phyloP scores from a whole-genome alignment of 1,140 invertebrate species.

The Leptinotarsa texana region DNA sequence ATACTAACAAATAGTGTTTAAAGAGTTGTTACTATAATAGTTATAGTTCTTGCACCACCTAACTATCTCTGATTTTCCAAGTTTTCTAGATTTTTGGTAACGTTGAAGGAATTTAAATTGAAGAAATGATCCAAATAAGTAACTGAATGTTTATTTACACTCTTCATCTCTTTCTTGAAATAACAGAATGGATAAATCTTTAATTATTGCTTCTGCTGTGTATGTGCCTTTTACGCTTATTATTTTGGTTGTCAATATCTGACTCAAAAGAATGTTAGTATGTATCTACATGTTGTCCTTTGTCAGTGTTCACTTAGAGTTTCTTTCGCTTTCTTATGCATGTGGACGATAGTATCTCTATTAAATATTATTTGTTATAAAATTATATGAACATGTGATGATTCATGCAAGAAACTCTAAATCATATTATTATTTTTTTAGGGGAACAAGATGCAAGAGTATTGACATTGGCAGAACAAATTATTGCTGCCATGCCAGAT shows the following conservation, averaged over 20 bases:
- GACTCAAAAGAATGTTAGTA: neutral
- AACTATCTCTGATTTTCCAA: conserved; percentile 4
- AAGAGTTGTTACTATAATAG: neutral
- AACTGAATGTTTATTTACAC: neutral
- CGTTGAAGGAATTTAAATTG: conserved; percentile 9
- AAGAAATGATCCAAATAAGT: conserved; percentile 6
- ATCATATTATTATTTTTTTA: conserved; percentile 55
- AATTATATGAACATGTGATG: no score
- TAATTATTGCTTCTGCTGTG: neutral
- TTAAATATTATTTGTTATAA: no score
- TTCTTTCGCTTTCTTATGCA: no score
- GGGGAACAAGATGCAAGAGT: conserved; percentile 91
- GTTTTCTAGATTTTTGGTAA: neutral
- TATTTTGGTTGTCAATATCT: neutral
- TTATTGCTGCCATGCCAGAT: conserved; percentile 96
- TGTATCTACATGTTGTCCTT: no score
- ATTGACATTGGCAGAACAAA: conserved; percentile 93
- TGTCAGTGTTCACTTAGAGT: no score
- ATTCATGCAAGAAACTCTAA: no score
- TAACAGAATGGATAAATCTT: conserved; percentile 9
- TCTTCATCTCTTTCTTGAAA: neutral
- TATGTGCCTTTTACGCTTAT: neutral
- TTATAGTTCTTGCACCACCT: conserved; percentile 13
- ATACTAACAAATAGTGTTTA: neutral
- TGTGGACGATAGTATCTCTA: no score